Evolutionary conservation across 2,113 vertebrate genomes (phyloP).

Genomic region (Probosciger aterrimus): DNA sequence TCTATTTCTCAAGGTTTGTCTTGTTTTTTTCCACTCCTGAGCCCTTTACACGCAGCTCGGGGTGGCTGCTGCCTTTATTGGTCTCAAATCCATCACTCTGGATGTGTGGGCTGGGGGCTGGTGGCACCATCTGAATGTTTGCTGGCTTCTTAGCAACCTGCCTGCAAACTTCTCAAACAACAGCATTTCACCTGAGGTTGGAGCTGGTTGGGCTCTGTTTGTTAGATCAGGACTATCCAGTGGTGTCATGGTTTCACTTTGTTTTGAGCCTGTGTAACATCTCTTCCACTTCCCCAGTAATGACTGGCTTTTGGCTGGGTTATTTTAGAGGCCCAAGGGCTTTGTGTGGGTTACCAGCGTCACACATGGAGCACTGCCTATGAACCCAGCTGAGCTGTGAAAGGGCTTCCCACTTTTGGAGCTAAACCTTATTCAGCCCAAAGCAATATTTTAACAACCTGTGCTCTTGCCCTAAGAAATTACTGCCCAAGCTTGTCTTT

Average conservation of each 20-base stretch:
- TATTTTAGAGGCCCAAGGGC: background rate
- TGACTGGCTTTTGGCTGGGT: background rate
- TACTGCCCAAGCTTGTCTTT: background rate
- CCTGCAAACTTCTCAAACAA: background rate
- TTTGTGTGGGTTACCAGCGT: background rate
- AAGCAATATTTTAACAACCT: background rate
- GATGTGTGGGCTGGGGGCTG: background rate
- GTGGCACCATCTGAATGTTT: background rate
- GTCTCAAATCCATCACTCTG: background rate
- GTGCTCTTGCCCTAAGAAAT: background rate
- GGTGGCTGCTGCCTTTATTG: background rate
- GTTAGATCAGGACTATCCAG: background rate
- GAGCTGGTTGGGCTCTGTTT: background rate
- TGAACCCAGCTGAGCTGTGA: background rate
- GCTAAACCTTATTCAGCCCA: background rate
- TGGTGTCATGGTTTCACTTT: background rate
- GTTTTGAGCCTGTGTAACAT: background rate
- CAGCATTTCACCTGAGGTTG: background rate
- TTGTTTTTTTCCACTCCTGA: background rate
- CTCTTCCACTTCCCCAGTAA: background rate
- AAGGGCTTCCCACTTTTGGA: background rate
- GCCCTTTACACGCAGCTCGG: fast-evolving
- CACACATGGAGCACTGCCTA: fast-evolving
- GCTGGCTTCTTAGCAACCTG: background rate
- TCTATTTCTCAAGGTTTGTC: background rate